Evolutionary conservation across 2,888 invertebrate genomes (phyloP).

Genomic region (Rhyacophila evoluta): DNA sequence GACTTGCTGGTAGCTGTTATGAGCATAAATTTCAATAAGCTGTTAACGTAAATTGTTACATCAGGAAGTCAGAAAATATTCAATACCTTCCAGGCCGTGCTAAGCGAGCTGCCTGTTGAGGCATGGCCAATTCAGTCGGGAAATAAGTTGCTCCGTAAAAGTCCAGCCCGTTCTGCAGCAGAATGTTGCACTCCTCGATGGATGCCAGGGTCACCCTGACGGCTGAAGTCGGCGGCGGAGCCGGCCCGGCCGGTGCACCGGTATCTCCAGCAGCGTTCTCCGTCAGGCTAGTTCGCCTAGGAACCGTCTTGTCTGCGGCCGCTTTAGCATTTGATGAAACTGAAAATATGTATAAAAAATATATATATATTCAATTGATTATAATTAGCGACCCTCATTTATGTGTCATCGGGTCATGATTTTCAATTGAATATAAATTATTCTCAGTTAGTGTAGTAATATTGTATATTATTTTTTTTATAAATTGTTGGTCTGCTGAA

Average conservation of each 20-base stretch:
- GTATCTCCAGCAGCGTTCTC: constrained; percentile 58
- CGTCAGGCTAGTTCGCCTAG: constrained; percentile 49
- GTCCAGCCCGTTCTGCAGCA: constrained; percentile 86
- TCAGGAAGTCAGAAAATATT: too few species aligned
- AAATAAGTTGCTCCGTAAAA: constrained; percentile 91
- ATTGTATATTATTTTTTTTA: too few species aligned
- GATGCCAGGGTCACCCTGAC: constrained; percentile 81
- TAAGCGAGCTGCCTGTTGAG: constrained; percentile 73
- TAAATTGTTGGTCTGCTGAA: too few species aligned
- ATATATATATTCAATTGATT: too few species aligned
- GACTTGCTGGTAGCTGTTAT: too few species aligned
- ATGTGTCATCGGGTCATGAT: too few species aligned
- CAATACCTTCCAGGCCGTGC: constrained; percentile 68
- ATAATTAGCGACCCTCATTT: too few species aligned
- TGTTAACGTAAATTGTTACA: too few species aligned
- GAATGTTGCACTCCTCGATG: constrained; percentile 80
- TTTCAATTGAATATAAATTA: too few species aligned
- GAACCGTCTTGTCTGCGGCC: background rate
- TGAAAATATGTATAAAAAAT: too few species aligned
- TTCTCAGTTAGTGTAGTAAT: too few species aligned
- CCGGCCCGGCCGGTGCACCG: constrained; percentile 58
- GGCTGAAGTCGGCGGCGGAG: constrained; percentile 73
- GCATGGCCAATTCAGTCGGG: constrained; percentile 82
- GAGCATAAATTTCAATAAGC: too few species aligned
- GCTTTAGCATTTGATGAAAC: background rate